Evolutionary conservation across 2,797 vertebrate species (phyloP).

Genomic region (Gouania willdenowi): DNA sequence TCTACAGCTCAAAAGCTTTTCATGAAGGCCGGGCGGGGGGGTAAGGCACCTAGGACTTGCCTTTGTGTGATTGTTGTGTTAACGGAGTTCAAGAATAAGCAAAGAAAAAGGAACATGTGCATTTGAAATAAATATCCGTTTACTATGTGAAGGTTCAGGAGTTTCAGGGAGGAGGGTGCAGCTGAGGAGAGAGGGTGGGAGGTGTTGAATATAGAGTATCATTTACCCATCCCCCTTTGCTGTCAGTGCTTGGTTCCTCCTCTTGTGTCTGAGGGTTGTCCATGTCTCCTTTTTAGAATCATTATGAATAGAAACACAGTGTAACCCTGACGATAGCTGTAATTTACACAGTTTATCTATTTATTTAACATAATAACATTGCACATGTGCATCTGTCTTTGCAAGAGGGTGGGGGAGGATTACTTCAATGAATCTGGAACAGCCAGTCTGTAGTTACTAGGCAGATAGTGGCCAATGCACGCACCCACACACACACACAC

Average conservation of each 20-base stretch:
- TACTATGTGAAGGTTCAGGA: constrained; percentile 63
- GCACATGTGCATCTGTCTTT: constrained; percentile 7
- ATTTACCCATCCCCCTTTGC: constrained; percentile 53
- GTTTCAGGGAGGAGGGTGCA: constrained; percentile 46
- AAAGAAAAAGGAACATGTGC: constrained; percentile 41
- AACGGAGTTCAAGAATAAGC: constrained; percentile 26
- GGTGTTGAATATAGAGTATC: constrained; percentile 55
- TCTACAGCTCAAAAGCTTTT: constrained; percentile 20
- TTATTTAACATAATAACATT: background rate
- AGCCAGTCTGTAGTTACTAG: constrained; percentile 59
- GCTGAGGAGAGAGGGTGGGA: constrained; percentile 51
- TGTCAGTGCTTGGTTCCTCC: constrained; percentile 34
- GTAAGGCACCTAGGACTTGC: constrained; percentile 5
- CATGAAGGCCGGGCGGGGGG: constrained; percentile 9
- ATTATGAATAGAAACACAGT: constrained; percentile 26
- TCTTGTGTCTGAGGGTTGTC: constrained; percentile 14
- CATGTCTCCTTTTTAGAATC: constrained; percentile 10
- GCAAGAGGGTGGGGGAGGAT: constrained; percentile 19
- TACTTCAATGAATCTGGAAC: constrained; percentile 56
- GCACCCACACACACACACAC: constrained; percentile 11
- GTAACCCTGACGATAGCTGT: constrained; percentile 40
- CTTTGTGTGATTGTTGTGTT: constrained; percentile 55
- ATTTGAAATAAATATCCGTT: constrained; percentile 46
- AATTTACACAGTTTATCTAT: constrained; percentile 15
- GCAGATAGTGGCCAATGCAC: constrained; percentile 49